These are phyloP conservation scores for Myrmecophaga tridactyla DNA, from an alignment of 2,113 vertebrate species.

Conservation along the genomic window DNA sequence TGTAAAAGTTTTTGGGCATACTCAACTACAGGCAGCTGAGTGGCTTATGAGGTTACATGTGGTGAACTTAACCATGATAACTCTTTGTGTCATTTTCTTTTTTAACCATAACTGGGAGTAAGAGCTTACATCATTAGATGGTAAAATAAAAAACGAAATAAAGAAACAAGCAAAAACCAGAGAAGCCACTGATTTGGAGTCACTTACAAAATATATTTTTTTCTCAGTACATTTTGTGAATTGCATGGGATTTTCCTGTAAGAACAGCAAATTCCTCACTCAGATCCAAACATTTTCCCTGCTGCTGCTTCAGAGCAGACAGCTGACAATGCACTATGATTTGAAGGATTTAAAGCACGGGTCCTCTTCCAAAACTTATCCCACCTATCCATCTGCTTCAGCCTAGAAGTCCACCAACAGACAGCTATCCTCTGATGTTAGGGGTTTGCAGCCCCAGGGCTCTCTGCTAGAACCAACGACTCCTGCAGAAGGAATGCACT, in stretches of 20 bases:
- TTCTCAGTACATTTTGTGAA: neutral
- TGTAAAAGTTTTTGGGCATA: neutral
- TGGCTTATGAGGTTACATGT: neutral
- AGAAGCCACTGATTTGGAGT: neutral
- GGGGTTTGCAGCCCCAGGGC: neutral
- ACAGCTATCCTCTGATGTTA: neutral
- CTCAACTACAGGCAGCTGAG: neutral
- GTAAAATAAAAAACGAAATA: too few species aligned
- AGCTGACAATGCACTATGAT: neutral
- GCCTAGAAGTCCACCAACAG: neutral
- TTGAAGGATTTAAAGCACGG: neutral
- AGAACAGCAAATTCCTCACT: neutral
- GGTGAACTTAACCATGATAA: neutral
- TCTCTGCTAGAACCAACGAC: neutral
- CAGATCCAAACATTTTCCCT: neutral
- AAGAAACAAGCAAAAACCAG: neutral
- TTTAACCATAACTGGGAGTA: neutral
- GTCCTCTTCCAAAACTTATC: neutral
- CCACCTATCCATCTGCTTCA: neutral
- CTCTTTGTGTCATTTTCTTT: neutral
- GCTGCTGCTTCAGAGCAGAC: neutral
- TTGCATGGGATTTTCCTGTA: neutral
- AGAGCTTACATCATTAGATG: neutral
- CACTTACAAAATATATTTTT: neutral
- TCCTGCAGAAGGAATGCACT: neutral